Evolutionary conservation across 2,888 invertebrate species (phyloP).

Genomic region (Caenorhabditis zanzibari): DNA sequence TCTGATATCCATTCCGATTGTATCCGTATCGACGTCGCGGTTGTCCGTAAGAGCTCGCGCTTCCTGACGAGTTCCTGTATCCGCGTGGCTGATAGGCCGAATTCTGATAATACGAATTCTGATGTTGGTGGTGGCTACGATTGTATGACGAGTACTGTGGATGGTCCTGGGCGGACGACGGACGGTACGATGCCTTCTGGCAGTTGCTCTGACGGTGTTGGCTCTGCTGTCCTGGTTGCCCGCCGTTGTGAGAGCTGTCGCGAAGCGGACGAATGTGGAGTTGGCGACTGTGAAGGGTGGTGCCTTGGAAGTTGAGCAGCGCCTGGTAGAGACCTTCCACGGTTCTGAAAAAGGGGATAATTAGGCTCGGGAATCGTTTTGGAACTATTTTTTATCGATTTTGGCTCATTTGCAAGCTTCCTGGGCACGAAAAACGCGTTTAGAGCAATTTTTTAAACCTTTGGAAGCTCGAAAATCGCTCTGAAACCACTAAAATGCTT

Average conservation of each 20-base stretch:
- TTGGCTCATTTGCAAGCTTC: too few relatives aligned
- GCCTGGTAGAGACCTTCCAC: constrained; percentile 59
- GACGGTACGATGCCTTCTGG: neutral
- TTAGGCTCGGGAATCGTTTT: too few relatives aligned
- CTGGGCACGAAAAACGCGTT: too few relatives aligned
- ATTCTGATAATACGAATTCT: too few relatives aligned
- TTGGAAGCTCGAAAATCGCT: too few relatives aligned
- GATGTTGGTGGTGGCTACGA: neutral
- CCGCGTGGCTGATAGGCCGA: too few relatives aligned
- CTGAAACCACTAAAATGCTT: too few relatives aligned
- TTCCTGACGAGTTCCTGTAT: too few relatives aligned
- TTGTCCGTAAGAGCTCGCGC: too few relatives aligned
- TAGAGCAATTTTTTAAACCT: too few relatives aligned
- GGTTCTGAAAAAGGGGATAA: constrained; percentile 58
- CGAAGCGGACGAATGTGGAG: constrained; percentile 62
- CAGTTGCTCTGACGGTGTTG: neutral
- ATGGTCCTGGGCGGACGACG: neutral
- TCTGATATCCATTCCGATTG: neutral
- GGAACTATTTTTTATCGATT: neutral
- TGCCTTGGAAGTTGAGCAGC: constrained; percentile 53
- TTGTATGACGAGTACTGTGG: neutral
- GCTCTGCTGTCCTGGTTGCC: too few relatives aligned
- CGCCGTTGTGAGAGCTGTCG: constrained; percentile 52
- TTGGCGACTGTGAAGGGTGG: constrained; percentile 48
- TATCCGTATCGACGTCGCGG: constrained; percentile 1